Conservation (phyloP, 2,113 vertebrate genomes). For the Dunckerocampus dactyliophorus region DNA sequence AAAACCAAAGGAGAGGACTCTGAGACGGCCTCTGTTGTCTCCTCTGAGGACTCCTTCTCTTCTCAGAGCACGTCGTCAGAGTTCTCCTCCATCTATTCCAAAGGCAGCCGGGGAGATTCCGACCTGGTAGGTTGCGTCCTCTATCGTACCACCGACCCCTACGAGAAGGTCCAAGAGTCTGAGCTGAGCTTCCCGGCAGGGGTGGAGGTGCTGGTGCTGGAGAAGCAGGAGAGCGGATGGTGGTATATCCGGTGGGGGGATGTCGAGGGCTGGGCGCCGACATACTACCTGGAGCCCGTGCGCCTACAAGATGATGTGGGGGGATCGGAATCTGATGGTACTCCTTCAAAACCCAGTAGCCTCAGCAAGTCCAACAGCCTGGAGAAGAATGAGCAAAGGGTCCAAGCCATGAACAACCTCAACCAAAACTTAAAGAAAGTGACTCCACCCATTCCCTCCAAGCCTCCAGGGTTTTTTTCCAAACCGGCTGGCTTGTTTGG, state of each 20-base stretch:
- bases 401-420: conserved; percentile 91
- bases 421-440: conserved; percentile 84
- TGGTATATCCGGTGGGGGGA: conserved; percentile 90
- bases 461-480: conserved; percentile 87
- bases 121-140: conserved; percentile 70
- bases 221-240: conserved; percentile 95
- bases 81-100: conserved; percentile 77
- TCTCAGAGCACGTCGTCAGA: conserved; percentile 88
- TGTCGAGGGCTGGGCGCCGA: conserved; percentile 92
- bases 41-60: conserved; percentile 82
- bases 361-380: conserved; percentile 92
- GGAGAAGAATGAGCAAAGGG: conserved; percentile 93
- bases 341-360: conserved; percentile 75
- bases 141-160: conserved; percentile 86
- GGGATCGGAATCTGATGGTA: conserved; percentile 73
- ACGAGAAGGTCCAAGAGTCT: conserved; percentile 90
- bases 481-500: conserved; percentile 75
- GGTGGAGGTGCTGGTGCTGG: conserved; percentile 89
- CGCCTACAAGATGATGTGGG: conserved; percentile 74
- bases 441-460: conserved; percentile 92
- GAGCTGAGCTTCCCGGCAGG: conserved; percentile 93
- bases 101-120: conserved; percentile 80
- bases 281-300: conserved; percentile 83
- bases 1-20: conserved; percentile 90
- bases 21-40: conserved; percentile 80